A percentile compares a stretch with the other conserved stretches of the same genome.
These are phyloP conservation scores for Corythornis vintsioides DNA, from an alignment of 2,113 vertebrate species.

Conservation along the genomic window DNA sequence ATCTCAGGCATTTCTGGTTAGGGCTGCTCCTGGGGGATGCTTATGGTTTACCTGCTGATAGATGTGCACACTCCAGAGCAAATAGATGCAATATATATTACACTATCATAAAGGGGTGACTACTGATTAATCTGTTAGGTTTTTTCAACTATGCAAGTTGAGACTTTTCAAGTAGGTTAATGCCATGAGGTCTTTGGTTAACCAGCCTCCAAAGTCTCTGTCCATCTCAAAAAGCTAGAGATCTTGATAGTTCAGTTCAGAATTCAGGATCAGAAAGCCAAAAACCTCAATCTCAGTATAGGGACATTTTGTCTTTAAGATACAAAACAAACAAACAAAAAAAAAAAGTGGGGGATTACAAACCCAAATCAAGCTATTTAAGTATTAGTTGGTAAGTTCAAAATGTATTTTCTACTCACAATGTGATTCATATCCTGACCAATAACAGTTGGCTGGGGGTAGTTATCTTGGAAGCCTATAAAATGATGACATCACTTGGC, in stretches of 20 bases:
- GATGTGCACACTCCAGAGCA: not conserved
- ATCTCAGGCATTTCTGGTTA: not conserved
- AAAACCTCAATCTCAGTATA: not conserved
- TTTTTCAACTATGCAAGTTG: not conserved
- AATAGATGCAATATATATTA: not conserved
- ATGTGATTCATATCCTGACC: not conserved
- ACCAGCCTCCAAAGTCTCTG: not conserved
- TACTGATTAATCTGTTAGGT: not conserved
- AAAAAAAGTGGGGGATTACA: not conserved
- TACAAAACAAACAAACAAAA: not conserved
- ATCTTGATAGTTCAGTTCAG: not conserved
- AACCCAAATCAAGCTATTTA: not conserved
- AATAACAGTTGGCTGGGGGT: slow-evolving; percentile 26
- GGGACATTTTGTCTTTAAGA: not conserved
- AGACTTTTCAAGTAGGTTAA: not conserved
- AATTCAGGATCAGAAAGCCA: not conserved
- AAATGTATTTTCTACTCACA: not conserved
- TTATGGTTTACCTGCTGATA: rapidly evolving
- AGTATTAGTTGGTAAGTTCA: not conserved
- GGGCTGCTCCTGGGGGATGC: not conserved
- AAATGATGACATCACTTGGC: slow-evolving; percentile 56
- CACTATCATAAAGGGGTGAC: not conserved
- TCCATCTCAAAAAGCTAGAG: not conserved
- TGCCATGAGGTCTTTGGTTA: not conserved
- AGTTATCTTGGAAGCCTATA: slow-evolving; percentile 67